Evolutionary conservation across 2,113 vertebrate genomes (phyloP).

Genomic region (Aspiorhynchus laticeps): DNA sequence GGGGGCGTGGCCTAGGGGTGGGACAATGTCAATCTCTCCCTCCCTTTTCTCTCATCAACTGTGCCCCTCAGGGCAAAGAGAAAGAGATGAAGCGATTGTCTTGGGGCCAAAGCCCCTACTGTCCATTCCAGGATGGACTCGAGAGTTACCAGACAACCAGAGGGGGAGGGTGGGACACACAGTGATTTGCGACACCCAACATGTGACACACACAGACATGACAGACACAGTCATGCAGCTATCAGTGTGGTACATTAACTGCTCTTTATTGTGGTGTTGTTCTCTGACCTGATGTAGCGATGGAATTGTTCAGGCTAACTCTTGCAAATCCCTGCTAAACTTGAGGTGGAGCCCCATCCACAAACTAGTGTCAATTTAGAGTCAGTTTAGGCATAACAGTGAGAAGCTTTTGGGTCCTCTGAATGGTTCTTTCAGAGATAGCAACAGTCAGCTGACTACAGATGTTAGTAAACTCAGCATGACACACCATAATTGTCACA

Average conservation of each 20-base stretch:
- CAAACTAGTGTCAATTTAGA: not conserved
- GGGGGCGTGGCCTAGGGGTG: constrained; percentile 66
- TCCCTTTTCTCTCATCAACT: constrained; percentile 55
- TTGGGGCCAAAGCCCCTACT: constrained; percentile 16
- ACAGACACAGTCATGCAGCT: constrained; percentile 70
- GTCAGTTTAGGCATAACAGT: not conserved
- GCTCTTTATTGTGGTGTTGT: not conserved
- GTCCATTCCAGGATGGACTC: constrained; percentile 38
- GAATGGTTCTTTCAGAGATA: not conserved
- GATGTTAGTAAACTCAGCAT: not conserved
- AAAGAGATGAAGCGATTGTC: constrained; percentile 48
- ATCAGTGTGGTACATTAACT: constrained; percentile 3
- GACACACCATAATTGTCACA: not conserved
- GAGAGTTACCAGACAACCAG: constrained; percentile 51
- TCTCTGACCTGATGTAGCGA: not conserved
- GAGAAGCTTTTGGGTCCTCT: not conserved
- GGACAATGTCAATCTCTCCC: constrained; percentile 52
- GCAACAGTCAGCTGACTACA: not conserved
- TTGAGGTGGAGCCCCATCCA: not conserved
- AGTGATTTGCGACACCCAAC: constrained; percentile 52
- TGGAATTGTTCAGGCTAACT: not conserved
- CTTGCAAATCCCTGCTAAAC: not conserved
- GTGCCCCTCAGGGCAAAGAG: constrained; percentile 52
- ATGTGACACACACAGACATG: constrained; percentile 63
- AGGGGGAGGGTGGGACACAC: constrained; percentile 52